phyloP scores from a whole-genome alignment of 2,888 invertebrate species.

The Beris morrisii region DNA sequence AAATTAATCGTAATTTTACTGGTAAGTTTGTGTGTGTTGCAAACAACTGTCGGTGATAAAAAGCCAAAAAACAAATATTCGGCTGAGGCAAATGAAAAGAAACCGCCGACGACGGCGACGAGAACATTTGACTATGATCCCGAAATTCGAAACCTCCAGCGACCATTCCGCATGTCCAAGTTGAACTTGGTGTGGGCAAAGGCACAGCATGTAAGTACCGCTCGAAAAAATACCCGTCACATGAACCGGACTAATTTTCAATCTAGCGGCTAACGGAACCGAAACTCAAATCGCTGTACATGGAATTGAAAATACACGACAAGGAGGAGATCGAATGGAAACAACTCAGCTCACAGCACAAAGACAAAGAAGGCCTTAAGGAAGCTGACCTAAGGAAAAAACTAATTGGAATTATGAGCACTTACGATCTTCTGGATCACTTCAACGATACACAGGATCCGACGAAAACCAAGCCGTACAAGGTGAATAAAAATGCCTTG shows the following conservation, averaged over 20 bases:
- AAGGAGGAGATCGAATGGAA: slow-evolving; percentile 88
- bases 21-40: slow-evolving; percentile 7
- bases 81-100: slow-evolving; percentile 57
- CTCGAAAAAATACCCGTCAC: slow-evolving; percentile 1
- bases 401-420: slow-evolving; percentile 78
- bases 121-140: slow-evolving; percentile 53
- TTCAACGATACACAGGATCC: slow-evolving; percentile 70
- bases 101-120: slow-evolving; percentile 49
- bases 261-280: slow-evolving; percentile 73
- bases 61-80: slow-evolving; percentile 67
- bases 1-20: slow-evolving; percentile 2
- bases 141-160: slow-evolving; percentile 72
- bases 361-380: slow-evolving; percentile 83
- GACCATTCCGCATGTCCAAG: slow-evolving; percentile 89
- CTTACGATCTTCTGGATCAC: slow-evolving; percentile 78
- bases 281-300: slow-evolving; percentile 82
- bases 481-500: slow-evolving; percentile 41
- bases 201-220: slow-evolving; percentile 75
- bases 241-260: background rate
- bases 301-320: slow-evolving; percentile 88
- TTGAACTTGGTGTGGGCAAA: slow-evolving; percentile 87
- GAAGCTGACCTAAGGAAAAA: slow-evolving; percentile 80
- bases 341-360: slow-evolving; percentile 76
- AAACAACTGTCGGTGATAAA: slow-evolving; percentile 35
- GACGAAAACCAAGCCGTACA: slow-evolving; percentile 53